These are phyloP conservation scores for Drosophila pallidifrons DNA, from an alignment of 1,140 invertebrate species.

Conservation along the genomic window DNA sequence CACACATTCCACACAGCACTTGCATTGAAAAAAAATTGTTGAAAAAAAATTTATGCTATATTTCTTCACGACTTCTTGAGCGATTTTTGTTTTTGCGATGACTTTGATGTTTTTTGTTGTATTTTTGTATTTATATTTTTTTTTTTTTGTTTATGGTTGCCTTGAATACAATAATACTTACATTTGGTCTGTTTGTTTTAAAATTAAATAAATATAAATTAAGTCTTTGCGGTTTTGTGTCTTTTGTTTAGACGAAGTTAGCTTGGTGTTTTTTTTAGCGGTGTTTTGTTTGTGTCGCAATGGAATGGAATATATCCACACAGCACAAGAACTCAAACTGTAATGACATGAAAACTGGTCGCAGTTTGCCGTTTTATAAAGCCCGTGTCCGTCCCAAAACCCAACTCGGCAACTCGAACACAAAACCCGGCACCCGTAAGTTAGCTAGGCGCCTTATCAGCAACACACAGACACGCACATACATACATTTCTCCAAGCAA, in stretches of 20 bases:
- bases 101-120: constrained; percentile 10
- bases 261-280: constrained; percentile 45
- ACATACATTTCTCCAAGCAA: constrained; percentile 55
- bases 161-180: constrained; percentile 61
- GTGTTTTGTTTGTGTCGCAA: constrained; percentile 64
- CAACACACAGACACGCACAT: not conserved
- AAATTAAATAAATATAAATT: constrained; percentile 85
- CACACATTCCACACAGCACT: constrained; percentile 44
- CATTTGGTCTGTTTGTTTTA: constrained; percentile 84
- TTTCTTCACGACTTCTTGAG: constrained; percentile 26
- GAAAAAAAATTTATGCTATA: constrained; percentile 29
- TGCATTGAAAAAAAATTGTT: constrained; percentile 40
- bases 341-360: constrained; percentile 85
- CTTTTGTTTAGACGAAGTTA: constrained; percentile 70
- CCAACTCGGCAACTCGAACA: too few species aligned
- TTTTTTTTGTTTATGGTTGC: constrained; percentile 18
- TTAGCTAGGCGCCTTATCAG: constrained; percentile 67
- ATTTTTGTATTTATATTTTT: constrained; percentile 14
- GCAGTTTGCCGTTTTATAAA: constrained; percentile 75
- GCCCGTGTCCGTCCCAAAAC: constrained; percentile 48
- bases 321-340: constrained; percentile 85
- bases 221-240: constrained; percentile 81
- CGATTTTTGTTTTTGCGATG: constrained; percentile 21
- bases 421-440: constrained; percentile 40
- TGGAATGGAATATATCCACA: constrained; percentile 75